Evolutionary conservation across 2,888 invertebrate species (phyloP).

Genomic region (Hoplodrina ambigua): DNA sequence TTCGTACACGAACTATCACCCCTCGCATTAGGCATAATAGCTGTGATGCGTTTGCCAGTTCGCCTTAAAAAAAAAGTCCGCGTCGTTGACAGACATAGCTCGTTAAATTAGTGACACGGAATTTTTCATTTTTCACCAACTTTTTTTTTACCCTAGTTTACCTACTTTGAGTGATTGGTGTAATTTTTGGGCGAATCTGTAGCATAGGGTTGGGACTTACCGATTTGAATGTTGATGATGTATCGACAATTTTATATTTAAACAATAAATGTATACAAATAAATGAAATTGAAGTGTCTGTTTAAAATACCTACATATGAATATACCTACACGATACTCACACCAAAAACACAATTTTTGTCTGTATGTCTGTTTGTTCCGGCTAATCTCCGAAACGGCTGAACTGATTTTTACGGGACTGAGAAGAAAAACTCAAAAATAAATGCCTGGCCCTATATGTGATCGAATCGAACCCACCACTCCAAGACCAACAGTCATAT

Average conservation of each 20-base stretch:
- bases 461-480: too few relatives aligned
- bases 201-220: slow-evolving; percentile 35
- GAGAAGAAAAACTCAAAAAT: too few relatives aligned
- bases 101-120: slow-evolving; percentile 79
- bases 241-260: slow-evolving; percentile 19
- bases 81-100: slow-evolving; percentile 80
- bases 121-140: slow-evolving; percentile 79
- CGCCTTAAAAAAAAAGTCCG: slow-evolving; percentile 74
- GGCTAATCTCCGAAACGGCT: too few relatives aligned
- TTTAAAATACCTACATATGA: too few relatives aligned
- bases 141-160: slow-evolving; percentile 72
- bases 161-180: slow-evolving; percentile 79
- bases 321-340: too few relatives aligned
- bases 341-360: too few relatives aligned
- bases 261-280: background rate
- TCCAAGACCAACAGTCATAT: too few relatives aligned
- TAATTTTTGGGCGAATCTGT: slow-evolving; percentile 73
- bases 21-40: slow-evolving; percentile 76
- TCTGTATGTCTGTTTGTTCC: too few relatives aligned
- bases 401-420: too few relatives aligned
- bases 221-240: background rate
- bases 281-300: too few relatives aligned
- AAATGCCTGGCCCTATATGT: too few relatives aligned
- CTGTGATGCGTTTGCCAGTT: slow-evolving; percentile 77
- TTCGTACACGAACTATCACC: slow-evolving; percentile 65